A percentile compares a stretch with the other conserved stretches of the same genome.
These are phyloP conservation scores for Athalia circularis DNA, from an alignment of 2,888 invertebrate genomes.

Conservation along the genomic window DNA sequence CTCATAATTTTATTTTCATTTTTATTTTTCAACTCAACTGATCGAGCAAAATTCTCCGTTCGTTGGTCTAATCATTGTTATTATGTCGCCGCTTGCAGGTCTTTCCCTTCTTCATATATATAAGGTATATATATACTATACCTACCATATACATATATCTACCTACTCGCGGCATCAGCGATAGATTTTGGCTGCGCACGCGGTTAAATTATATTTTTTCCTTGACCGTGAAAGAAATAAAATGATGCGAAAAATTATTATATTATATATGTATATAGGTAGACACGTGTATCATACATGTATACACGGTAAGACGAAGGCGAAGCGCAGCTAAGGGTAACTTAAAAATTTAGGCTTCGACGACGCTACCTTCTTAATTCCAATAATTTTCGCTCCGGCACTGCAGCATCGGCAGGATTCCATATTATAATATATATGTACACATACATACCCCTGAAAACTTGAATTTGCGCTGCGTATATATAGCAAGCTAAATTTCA, in stretches of 20 bases:
- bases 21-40: background rate
- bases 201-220: slow-evolving; percentile 47
- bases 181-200: slow-evolving; percentile 47
- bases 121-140: background rate
- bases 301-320: background rate
- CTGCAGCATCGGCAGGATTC: slow-evolving; percentile 3
- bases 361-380: slow-evolving; percentile 40
- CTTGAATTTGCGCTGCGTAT: background rate
- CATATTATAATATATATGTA: slow-evolving; percentile 16
- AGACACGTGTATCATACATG: no score
- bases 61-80: slow-evolving; percentile 44
- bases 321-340: slow-evolving; percentile 26
- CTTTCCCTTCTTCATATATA: slow-evolving; percentile 1
- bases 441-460: background rate
- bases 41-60: slow-evolving; percentile 36
- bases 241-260: slow-evolving; percentile 37
- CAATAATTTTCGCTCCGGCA: slow-evolving; percentile 36
- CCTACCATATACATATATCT: background rate
- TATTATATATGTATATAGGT: background rate
- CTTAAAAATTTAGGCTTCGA: slow-evolving; percentile 31
- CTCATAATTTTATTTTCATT: slow-evolving; percentile 2
- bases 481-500: slow-evolving; percentile 32
- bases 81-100: slow-evolving; percentile 38
- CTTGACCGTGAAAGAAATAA: slow-evolving; percentile 44
- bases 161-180: slow-evolving; percentile 11